phyloP scores from a whole-genome alignment of 2,113 vertebrate species.

The Prinia subflava region DNA sequence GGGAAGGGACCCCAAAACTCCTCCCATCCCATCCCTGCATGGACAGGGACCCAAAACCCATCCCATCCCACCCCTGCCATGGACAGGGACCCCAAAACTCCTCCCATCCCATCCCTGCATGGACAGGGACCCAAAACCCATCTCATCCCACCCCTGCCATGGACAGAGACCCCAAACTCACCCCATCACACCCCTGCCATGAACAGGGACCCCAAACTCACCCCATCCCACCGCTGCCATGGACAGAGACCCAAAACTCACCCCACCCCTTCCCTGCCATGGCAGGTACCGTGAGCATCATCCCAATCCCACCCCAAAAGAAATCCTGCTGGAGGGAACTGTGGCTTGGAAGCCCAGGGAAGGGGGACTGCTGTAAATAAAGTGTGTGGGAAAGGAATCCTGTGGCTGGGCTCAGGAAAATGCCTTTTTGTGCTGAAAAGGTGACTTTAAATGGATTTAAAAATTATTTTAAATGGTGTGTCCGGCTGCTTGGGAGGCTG shows the following conservation, averaged over 20 bases:
- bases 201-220: background rate
- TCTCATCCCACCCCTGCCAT: background rate
- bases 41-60: background rate
- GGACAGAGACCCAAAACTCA: no score
- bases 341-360: background rate
- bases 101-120: no score
- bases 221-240: background rate
- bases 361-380: background rate
- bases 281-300: rapidly evolving
- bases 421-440: background rate
- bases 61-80: background rate
- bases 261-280: background rate
- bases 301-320: background rate
- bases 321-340: background rate
- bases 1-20: background rate
- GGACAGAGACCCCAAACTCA: background rate
- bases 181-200: background rate
- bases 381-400: background rate
- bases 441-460: background rate
- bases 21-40: background rate
- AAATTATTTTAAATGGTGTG: no score
- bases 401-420: background rate
- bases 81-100: background rate
- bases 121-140: background rate
- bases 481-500: background rate